phyloP scores from a whole-genome alignment of 1,140 invertebrate species.

The Pseudomyrmex flavicornis region DNA sequence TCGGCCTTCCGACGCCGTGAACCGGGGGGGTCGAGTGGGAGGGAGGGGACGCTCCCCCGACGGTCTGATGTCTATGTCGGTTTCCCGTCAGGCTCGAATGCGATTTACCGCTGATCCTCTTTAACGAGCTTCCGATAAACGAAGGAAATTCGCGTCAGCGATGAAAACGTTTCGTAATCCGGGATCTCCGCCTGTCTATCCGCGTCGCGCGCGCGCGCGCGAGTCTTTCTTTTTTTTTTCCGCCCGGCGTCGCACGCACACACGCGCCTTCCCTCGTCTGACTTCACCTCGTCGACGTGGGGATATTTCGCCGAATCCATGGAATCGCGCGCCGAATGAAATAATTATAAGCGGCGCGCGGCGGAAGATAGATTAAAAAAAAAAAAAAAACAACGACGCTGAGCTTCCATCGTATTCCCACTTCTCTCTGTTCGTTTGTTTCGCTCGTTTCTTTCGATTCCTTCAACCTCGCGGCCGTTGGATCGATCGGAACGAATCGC shows the following conservation, averaged over 20 bases:
- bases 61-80: constrained; percentile 39
- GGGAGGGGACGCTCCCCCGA: not conserved
- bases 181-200: constrained; percentile 64
- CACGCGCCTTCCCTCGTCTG: not conserved
- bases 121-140: constrained; percentile 74
- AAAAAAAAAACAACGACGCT: constrained; percentile 14
- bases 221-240: not conserved
- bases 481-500: constrained; percentile 14
- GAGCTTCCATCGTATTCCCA: no score
- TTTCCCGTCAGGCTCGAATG: constrained; percentile 55
- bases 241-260: constrained; percentile 17
- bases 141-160: constrained; percentile 73
- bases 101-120: constrained; percentile 71
- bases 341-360: constrained; percentile 26
- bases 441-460: not conserved
- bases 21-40: no score
- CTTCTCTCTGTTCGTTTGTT: not conserved
- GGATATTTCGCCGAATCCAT: constrained; percentile 37
- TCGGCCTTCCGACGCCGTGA: not conserved
- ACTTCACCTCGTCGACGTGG: constrained; percentile 9
- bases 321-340: constrained; percentile 50
- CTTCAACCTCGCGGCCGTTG: not conserved
- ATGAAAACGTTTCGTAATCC: constrained; percentile 73
- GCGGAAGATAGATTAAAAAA: constrained; percentile 56
- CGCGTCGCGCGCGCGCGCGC: not conserved